Evolutionary conservation across 2,113 vertebrate species (phyloP).

Genomic region (Ceuthmochares aereus): DNA sequence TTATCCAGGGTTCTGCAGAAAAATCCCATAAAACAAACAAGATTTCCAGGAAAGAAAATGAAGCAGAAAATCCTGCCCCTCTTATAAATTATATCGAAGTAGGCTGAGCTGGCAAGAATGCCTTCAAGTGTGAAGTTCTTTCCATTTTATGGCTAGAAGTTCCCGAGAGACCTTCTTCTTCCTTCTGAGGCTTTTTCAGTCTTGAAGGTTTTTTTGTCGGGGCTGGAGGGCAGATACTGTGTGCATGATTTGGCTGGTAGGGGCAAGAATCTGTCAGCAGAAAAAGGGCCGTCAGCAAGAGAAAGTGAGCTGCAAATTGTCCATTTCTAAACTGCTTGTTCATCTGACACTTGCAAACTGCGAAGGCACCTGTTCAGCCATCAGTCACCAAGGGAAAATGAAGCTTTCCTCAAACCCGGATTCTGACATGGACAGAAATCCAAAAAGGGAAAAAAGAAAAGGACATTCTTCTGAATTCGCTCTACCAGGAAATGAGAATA

Average conservation of each 20-base stretch:
- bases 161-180: slow-evolving; percentile 11
- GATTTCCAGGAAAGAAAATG: slow-evolving; percentile 19
- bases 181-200: not conserved
- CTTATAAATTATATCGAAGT: slow-evolving; percentile 53
- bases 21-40: not conserved
- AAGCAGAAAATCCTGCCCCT: slow-evolving; percentile 19
- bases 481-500: not conserved
- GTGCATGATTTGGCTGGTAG: slow-evolving; percentile 72
- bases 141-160: slow-evolving; percentile 6
- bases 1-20: not conserved
- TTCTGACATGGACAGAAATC: slow-evolving; percentile 76
- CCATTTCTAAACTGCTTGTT: slow-evolving; percentile 83
- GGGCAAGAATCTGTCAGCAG: slow-evolving; percentile 70
- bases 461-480: not conserved
- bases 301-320: slow-evolving; percentile 85
- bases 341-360: slow-evolving; percentile 82
- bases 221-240: slow-evolving; percentile 19
- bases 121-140: slow-evolving; percentile 41
- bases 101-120: slow-evolving; percentile 59
- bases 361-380: slow-evolving; percentile 87
- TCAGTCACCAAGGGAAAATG: slow-evolving; percentile 86
- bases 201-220: not conserved
- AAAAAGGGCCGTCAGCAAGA: slow-evolving; percentile 73
- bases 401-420: slow-evolving; percentile 84
- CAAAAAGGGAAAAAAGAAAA: not conserved